Evolutionary conservation across 2,888 invertebrate species (phyloP).

Genomic region (Leptothorax acervorum): DNA sequence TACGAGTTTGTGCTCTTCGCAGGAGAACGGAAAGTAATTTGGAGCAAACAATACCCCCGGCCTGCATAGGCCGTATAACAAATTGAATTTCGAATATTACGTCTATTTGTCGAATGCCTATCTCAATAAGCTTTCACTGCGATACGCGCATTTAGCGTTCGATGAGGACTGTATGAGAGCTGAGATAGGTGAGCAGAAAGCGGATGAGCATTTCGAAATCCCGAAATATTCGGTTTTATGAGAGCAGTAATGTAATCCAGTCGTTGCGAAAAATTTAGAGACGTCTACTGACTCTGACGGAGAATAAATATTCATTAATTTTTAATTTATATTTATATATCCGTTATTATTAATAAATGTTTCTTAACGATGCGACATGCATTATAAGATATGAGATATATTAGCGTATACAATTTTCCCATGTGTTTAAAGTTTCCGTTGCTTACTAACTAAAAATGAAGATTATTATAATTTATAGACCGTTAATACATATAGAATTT

Average conservation of each 20-base stretch:
- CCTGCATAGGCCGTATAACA: constrained; percentile 34
- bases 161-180: background rate
- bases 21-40: constrained; percentile 69
- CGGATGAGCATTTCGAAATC: constrained; percentile 2
- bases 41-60: constrained; percentile 66
- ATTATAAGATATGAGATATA: background rate
- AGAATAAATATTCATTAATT: background rate
- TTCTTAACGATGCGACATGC: background rate
- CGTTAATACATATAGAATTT: background rate
- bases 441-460: background rate
- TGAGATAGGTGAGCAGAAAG: background rate
- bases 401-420: background rate
- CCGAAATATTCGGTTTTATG: background rate
- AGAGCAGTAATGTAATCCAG: background rate
- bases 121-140: constrained; percentile 10
- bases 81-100: constrained; percentile 63
- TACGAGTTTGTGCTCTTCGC: constrained; percentile 43
- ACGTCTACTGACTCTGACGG: background rate
- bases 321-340: background rate
- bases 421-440: background rate
- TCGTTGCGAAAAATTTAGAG: background rate
- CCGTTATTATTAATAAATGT: background rate
- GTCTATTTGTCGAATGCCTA: constrained; percentile 29
- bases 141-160: constrained; percentile 1
- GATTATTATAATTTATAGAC: constrained; percentile 6